Conservation (phyloP, 1,140 invertebrate genomes). For the Druon quercuslanigerum region DNA sequence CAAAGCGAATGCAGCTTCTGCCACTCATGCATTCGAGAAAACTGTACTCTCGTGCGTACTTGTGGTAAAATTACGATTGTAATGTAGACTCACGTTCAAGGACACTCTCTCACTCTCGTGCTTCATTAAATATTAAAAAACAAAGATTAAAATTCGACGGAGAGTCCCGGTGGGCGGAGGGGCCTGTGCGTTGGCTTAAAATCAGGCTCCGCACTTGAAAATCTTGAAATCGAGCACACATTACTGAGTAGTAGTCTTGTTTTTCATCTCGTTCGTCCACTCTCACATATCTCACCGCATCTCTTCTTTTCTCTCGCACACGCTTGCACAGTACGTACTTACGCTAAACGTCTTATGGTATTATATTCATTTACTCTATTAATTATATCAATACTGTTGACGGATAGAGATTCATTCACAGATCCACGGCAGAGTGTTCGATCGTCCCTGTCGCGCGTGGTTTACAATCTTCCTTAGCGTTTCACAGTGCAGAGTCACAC, state of each 20-base stretch:
- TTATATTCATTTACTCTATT: conserved; percentile 75
- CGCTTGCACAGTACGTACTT: conserved; percentile 72
- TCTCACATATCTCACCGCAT: conserved; percentile 6
- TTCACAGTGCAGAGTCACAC: conserved; percentile 46
- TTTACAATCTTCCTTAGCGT: conserved; percentile 42
- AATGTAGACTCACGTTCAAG: conserved; percentile 17
- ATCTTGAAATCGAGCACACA: conserved; percentile 34
- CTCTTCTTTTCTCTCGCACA: conserved; percentile 48
- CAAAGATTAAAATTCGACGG: conserved; percentile 19
- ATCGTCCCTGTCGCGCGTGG: conserved; percentile 66
- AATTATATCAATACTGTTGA: conserved; percentile 77
- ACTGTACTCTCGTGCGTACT: conserved; percentile 32
- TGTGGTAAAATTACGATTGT: conserved; percentile 10
- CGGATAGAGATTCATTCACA: conserved; percentile 77
- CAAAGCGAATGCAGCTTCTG: conserved; percentile 23
- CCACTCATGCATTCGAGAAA: conserved; percentile 2
- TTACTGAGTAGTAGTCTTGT: conserved; percentile 32
- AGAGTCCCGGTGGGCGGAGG: neutral
- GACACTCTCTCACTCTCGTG: conserved; percentile 11
- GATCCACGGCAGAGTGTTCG: conserved; percentile 66
- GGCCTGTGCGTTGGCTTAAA: conserved; percentile 32
- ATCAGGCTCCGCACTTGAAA: conserved; percentile 19
- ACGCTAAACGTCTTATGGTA: conserved; percentile 71
- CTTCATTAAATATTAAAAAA: conserved; percentile 23
- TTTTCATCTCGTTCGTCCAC: conserved; percentile 36